A percentile compares a stretch with the other conserved stretches of the same genome.
Evolutionary conservation across 2,113 vertebrate species (phyloP).

Genomic region (Chamaetylas fuelleborni): DNA sequence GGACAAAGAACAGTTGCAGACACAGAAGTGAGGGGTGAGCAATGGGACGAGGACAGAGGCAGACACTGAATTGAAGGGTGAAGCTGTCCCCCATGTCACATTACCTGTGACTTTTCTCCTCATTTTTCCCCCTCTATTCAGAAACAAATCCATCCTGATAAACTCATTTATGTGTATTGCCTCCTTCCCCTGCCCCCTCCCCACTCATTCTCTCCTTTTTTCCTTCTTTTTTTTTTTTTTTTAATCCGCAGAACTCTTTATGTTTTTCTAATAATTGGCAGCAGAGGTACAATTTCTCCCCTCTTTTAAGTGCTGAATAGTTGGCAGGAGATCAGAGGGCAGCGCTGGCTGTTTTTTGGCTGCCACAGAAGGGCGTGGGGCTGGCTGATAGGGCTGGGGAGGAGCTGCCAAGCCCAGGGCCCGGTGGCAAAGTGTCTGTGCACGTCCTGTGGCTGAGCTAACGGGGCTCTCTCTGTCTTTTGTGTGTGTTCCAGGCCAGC

Average conservation of each 20-base stretch:
- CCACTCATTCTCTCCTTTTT: background rate
- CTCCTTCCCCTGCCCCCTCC: background rate
- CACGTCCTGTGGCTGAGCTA: conserved; percentile 70
- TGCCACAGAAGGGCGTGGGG: conserved; percentile 80
- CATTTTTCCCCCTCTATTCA: background rate
- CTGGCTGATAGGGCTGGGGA: conserved; percentile 76
- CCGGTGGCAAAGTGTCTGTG: conserved; percentile 75
- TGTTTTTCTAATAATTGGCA: conserved; percentile 85
- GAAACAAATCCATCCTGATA: conserved; percentile 7
- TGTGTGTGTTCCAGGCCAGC: conserved; percentile 83
- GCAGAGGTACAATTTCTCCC: conserved; percentile 76
- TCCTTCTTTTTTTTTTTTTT: background rate
- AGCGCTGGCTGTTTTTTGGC: conserved; percentile 80
- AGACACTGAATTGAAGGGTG: background rate
- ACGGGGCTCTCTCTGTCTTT: conserved; percentile 72
- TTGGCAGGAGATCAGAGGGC: conserved; percentile 88
- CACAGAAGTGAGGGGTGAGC: background rate
- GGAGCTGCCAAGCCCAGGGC: conserved; percentile 78
- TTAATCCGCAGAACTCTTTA: conserved; percentile 64
- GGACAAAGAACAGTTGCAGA: background rate
- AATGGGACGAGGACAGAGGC: background rate
- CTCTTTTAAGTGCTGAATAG: conserved; percentile 92
- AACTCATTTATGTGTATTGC: background rate
- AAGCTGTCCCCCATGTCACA: background rate
- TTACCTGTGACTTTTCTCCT: background rate